Conservation (phyloP, 2,797 vertebrate species). For the Gambusia yucatana region DNA sequence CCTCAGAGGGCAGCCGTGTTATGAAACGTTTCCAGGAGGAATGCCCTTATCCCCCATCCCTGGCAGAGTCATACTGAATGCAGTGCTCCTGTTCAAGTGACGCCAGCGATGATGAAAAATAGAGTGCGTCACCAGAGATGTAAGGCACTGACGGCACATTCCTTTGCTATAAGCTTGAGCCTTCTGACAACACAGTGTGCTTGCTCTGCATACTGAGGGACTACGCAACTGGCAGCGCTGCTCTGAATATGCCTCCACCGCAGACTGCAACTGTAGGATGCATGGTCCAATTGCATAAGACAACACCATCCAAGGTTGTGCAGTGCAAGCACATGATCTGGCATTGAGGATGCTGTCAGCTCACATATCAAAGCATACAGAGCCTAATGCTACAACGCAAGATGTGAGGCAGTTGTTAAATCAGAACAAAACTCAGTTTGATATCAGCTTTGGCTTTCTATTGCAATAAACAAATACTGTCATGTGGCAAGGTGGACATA, state of each 20-base stretch:
- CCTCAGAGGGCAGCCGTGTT: slow-evolving; percentile 47
- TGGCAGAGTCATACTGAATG: slow-evolving; percentile 48
- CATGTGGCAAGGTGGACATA: slow-evolving; percentile 21
- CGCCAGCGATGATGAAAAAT: slow-evolving; percentile 61
- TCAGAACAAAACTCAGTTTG: slow-evolving; percentile 19
- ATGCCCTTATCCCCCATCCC: slow-evolving; percentile 46
- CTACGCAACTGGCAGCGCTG: slow-evolving; percentile 33
- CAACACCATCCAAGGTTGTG: slow-evolving; percentile 29
- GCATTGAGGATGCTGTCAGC: slow-evolving; percentile 55
- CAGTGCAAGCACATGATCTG: slow-evolving; percentile 37
- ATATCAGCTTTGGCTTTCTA: neutral
- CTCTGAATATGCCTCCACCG: slow-evolving; percentile 32
- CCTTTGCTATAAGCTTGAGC: slow-evolving; percentile 43
- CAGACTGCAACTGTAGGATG: slow-evolving; percentile 33
- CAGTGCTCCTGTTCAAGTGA: slow-evolving; percentile 55
- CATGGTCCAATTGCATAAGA: slow-evolving; percentile 39
- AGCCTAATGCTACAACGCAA: slow-evolving; percentile 31
- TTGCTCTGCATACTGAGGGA: slow-evolving; percentile 44
- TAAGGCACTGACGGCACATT: slow-evolving; percentile 58
- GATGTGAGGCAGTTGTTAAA: slow-evolving; percentile 44
- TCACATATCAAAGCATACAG: slow-evolving; percentile 42
- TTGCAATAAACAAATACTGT: slow-evolving; percentile 13
- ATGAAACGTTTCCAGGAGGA: slow-evolving; percentile 39
- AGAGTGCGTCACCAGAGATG: slow-evolving; percentile 70
- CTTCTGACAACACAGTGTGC: slow-evolving; percentile 42